These are phyloP conservation scores for Elmis aenea DNA, from an alignment of 2,888 invertebrate species.

Conservation along the genomic window DNA sequence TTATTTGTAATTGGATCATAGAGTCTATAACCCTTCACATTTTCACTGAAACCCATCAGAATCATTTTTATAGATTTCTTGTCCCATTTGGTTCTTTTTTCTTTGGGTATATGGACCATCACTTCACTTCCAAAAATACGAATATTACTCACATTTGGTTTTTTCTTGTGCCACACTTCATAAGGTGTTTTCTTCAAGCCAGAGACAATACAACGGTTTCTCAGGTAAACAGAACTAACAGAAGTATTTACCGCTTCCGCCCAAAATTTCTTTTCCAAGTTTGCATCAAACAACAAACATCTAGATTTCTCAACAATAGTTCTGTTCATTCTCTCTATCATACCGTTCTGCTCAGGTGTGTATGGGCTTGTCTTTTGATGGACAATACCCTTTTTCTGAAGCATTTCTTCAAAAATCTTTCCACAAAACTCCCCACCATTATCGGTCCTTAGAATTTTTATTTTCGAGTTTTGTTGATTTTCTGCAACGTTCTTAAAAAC, in stretches of 20 bases:
- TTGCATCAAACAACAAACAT: constrained; percentile 27
- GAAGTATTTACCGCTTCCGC: constrained; percentile 25
- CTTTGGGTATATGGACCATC: constrained; percentile 7
- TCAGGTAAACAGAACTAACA: neutral
- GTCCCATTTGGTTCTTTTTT: constrained; percentile 1
- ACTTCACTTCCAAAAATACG: constrained; percentile 10
- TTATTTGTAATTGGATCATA: constrained; percentile 18
- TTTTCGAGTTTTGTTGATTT: constrained; percentile 27
- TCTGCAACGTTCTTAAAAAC: constrained; percentile 30
- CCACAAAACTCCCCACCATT: constrained; percentile 24
- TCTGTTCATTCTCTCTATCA: constrained; percentile 26
- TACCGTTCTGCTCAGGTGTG: constrained; percentile 33
- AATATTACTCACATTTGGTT: constrained; percentile 12
- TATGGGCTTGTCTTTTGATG: constrained; percentile 29
- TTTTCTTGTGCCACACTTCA: constrained; percentile 31
- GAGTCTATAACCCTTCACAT: constrained; percentile 10
- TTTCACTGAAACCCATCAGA: constrained; percentile 10
- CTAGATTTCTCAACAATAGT: constrained; percentile 28
- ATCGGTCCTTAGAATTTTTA: constrained; percentile 29
- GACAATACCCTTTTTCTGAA: constrained; percentile 28
- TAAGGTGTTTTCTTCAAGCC: constrained; percentile 26
- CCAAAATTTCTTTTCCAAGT: constrained; percentile 24
- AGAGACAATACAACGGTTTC: neutral
- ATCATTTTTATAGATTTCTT: constrained; percentile 7
- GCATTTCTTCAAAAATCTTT: constrained; percentile 20